These are phyloP conservation scores for Podabrus alpinus DNA, from an alignment of 2,888 invertebrate species.

Conservation along the genomic window DNA sequence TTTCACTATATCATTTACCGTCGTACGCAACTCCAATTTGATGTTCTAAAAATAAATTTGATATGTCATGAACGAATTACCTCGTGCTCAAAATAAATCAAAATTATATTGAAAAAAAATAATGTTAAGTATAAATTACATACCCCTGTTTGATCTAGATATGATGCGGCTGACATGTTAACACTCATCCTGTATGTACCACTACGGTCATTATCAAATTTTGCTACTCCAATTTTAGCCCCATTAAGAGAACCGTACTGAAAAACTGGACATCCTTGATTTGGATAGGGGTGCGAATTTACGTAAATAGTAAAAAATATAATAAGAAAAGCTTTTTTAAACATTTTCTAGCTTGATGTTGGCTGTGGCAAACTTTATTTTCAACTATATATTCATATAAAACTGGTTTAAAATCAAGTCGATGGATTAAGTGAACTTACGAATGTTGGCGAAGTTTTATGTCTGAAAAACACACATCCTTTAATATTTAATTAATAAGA, in stretches of 20 bases:
- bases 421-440: neutral
- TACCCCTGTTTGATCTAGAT: slow-evolving; percentile 1
- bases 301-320: neutral
- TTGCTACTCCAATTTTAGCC: neutral
- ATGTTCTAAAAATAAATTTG: slow-evolving; percentile 24
- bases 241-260: neutral
- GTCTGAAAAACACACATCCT: neutral
- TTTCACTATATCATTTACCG: slow-evolving; percentile 5
- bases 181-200: slow-evolving; percentile 11
- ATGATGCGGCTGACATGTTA: slow-evolving; percentile 17
- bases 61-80: too few species aligned
- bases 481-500: neutral
- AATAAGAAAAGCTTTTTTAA: neutral
- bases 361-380: neutral
- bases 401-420: neutral
- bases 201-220: slow-evolving; percentile 11
- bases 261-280: neutral
- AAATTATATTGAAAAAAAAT: neutral
- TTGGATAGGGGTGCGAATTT: neutral
- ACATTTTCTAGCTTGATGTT: neutral
- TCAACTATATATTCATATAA: neutral
- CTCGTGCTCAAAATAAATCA: neutral
- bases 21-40: slow-evolving; percentile 5
- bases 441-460: neutral
- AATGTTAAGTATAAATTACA: neutral